These are phyloP conservation scores for Zygothrica quintamaculata DNA, from an alignment of 2,888 invertebrate genomes.

Conservation along the genomic window DNA sequence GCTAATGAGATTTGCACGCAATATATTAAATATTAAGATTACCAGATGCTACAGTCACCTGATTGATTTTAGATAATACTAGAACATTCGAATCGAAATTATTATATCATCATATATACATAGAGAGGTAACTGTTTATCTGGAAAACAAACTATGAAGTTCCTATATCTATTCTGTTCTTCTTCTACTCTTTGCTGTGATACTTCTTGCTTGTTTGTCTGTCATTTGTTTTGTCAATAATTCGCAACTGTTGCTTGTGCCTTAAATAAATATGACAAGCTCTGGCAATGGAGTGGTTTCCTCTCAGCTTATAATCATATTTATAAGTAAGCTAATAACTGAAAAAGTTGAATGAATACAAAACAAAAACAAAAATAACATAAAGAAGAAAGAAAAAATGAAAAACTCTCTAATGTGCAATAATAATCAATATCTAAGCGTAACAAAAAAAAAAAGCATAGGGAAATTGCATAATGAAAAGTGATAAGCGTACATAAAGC, in stretches of 20 bases:
- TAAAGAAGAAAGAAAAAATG: not conserved
- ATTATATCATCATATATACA: too few species aligned
- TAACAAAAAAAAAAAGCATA: slow-evolving; percentile 10
- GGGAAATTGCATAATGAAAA: slow-evolving; percentile 45
- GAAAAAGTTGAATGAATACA: too few species aligned
- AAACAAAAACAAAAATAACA: slow-evolving; percentile 4
- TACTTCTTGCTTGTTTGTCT: slow-evolving; percentile 29
- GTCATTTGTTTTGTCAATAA: slow-evolving; percentile 80
- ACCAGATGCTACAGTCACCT: too few species aligned
- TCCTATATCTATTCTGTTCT: slow-evolving; percentile 19
- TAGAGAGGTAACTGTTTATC: too few species aligned
- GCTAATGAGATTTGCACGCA: slow-evolving; percentile 17
- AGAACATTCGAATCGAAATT: too few species aligned
- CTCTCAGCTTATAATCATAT: not conserved
- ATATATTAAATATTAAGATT: slow-evolving; percentile 13
- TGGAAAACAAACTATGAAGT: slow-evolving; percentile 8
- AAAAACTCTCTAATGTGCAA: slow-evolving; percentile 37
- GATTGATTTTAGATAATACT: too few species aligned
- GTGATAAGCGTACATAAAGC: slow-evolving; percentile 43
- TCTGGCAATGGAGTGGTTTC: slow-evolving; percentile 9
- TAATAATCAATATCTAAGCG: slow-evolving; percentile 55
- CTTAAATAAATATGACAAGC: slow-evolving; percentile 62
- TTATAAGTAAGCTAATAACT: slow-evolving; percentile 34
- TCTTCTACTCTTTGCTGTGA: slow-evolving; percentile 9
- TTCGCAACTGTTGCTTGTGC: slow-evolving; percentile 74